Conservation (phyloP, 2,113 vertebrate genomes). For the Neofelis nebulosa region DNA sequence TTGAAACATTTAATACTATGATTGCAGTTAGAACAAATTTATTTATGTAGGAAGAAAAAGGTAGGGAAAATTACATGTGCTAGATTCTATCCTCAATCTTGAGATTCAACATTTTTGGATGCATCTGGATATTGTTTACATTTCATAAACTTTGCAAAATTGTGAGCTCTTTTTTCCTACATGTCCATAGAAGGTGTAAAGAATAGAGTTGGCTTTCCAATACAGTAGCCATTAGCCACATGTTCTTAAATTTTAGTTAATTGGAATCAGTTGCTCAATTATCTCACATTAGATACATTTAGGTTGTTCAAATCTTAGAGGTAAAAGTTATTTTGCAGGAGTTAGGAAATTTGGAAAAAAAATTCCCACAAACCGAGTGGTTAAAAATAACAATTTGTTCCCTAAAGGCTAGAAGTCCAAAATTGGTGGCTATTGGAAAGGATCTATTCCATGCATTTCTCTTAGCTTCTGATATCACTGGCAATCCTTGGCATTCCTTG, state of each 20-base stretch:
- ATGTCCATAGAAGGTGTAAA: background rate
- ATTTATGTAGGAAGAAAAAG: background rate
- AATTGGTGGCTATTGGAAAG: background rate
- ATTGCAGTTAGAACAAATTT: background rate
- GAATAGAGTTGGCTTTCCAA: background rate
- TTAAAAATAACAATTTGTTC: background rate
- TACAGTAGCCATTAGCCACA: background rate
- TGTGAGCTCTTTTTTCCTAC: background rate
- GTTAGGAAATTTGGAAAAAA: background rate
- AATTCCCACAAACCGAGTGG: background rate
- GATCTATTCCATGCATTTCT: background rate
- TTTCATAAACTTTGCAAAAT: background rate
- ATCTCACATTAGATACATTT: background rate
- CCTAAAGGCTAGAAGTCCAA: background rate
- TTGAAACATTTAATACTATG: background rate
- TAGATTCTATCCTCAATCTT: background rate
- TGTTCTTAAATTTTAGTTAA: background rate
- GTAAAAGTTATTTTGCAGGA: background rate
- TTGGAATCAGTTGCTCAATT: background rate
- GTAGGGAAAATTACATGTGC: background rate
- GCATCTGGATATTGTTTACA: background rate
- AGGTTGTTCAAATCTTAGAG: background rate
- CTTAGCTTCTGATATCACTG: background rate
- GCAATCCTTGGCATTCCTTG: background rate
- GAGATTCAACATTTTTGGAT: background rate